Percentiles rank a stretch among this genome's conserved stretches.
Evolutionary conservation across 2,113 vertebrate genomes (phyloP).

Genomic region (Notechis scutatus): DNA sequence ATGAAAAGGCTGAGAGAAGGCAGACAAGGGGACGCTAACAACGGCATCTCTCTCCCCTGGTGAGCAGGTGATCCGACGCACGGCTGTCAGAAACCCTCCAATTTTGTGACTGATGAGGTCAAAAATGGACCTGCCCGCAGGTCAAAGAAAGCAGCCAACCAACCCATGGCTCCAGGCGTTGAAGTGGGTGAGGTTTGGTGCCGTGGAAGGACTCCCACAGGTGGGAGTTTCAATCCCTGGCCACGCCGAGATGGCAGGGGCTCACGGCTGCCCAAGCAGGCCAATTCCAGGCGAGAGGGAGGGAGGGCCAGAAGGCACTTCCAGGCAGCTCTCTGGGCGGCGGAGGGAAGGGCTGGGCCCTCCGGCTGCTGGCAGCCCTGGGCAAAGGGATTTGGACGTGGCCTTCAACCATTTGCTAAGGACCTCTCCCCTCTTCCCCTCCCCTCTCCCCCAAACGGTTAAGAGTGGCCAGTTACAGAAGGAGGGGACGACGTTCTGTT

Average conservation of each 20-base stretch:
- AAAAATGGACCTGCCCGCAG: not conserved
- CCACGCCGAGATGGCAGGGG: not conserved
- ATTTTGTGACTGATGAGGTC: not conserved
- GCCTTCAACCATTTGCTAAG: not conserved
- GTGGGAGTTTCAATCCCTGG: not conserved
- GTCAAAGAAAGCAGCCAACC: not conserved
- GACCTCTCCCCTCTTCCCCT: not conserved
- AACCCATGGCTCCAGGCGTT: not conserved
- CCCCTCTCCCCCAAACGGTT: not conserved
- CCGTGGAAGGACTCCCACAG: not conserved
- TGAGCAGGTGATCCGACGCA: not conserved
- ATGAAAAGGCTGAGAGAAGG: not conserved
- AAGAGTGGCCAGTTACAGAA: not conserved
- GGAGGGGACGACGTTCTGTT: not conserved
- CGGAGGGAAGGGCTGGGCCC: not conserved
- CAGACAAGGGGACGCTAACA: not conserved
- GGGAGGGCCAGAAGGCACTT: not conserved
- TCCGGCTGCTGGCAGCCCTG: not conserved
- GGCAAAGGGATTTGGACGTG: not conserved
- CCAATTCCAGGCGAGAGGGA: not conserved
- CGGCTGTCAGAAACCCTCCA: not conserved
- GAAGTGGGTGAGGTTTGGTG: not conserved
- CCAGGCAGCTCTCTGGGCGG: not conserved
- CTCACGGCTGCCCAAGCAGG: not conserved
- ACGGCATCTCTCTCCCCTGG: not conserved